Percentiles rank a stretch among this genome's conserved stretches.
phyloP scores from a whole-genome alignment of 2,888 invertebrate species.

The Pasiphila rectangulata region DNA sequence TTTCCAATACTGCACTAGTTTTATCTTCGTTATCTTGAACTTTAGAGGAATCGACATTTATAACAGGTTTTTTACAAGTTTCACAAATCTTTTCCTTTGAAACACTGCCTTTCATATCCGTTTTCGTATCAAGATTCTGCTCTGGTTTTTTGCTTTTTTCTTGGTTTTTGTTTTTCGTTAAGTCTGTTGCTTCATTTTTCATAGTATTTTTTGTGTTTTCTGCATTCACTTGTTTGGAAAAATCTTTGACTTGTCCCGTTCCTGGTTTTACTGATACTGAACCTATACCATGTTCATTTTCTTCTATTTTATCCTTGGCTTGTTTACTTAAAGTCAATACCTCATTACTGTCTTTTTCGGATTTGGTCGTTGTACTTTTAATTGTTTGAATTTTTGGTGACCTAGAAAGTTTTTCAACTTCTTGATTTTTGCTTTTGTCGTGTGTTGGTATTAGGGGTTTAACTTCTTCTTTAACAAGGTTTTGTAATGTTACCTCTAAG shows the following conservation, averaged over 20 bases:
- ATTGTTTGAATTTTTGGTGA: neutral
- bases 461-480: neutral
- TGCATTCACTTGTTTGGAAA: neutral
- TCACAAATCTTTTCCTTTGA: conserved; percentile 14
- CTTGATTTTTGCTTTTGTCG: neutral
- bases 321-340: conserved; percentile 8
- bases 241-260: neutral
- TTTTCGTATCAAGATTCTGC: conserved; percentile 4
- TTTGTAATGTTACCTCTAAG: neutral
- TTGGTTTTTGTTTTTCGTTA: conserved; percentile 10
- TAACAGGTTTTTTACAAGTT: conserved; percentile 20
- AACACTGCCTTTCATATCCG: neutral
- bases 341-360: neutral
- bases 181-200: neutral
- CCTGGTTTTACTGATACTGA: conserved; percentile 2
- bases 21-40: neutral
- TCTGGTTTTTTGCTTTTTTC: neutral
- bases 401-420: neutral
- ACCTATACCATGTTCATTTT: neutral
- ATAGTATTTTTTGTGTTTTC: conserved; percentile 2
- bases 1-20: conserved; percentile 1
- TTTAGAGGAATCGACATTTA: neutral
- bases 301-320: conserved; percentile 10
- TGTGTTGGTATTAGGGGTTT: neutral
- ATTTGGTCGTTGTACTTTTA: neutral